Evolutionary conservation across 1,140 invertebrate species (phyloP).

Genomic region (Manduca sexta): DNA sequence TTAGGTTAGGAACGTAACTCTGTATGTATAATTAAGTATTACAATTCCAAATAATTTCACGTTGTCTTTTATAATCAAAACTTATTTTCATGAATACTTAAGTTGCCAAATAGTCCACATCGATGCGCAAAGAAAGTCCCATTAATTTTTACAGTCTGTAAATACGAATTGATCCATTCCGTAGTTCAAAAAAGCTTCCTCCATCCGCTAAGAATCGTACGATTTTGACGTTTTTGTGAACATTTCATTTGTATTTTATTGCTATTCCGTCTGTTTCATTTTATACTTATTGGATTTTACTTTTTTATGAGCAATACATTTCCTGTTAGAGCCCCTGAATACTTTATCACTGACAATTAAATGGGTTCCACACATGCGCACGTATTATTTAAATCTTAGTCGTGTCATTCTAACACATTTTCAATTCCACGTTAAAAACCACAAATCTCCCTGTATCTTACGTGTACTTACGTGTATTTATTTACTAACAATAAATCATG

Average conservation of each 20-base stretch:
- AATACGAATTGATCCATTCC: slow-evolving; percentile 21
- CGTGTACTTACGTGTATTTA: neutral
- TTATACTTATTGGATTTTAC: slow-evolving; percentile 29
- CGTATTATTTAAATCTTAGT: too few species aligned
- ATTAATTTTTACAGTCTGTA: slow-evolving; percentile 20
- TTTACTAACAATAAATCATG: neutral
- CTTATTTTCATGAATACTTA: neutral
- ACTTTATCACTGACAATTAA: slow-evolving; percentile 12
- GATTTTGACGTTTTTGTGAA: slow-evolving; percentile 25
- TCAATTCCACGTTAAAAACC: too few species aligned
- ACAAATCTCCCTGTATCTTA: too few species aligned
- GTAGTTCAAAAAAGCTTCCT: slow-evolving; percentile 17
- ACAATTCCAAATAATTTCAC: too few species aligned
- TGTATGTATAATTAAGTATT: too few species aligned
- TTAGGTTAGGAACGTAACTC: too few species aligned
- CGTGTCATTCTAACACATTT: too few species aligned
- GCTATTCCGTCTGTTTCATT: slow-evolving; percentile 18
- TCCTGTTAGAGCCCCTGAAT: slow-evolving; percentile 5
- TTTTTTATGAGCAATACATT: slow-evolving; percentile 22
- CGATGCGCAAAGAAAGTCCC: neutral
- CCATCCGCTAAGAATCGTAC: slow-evolving; percentile 1
- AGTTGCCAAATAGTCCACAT: neutral
- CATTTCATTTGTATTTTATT: slow-evolving; percentile 30
- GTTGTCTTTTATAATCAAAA: neutral
- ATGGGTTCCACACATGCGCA: too few species aligned